Evolutionary conservation across 2,113 vertebrate species (phyloP), one percentile per base, ranked within the genome.

Genomic region (Hydrochoerus hydrochaeris): DNA sequence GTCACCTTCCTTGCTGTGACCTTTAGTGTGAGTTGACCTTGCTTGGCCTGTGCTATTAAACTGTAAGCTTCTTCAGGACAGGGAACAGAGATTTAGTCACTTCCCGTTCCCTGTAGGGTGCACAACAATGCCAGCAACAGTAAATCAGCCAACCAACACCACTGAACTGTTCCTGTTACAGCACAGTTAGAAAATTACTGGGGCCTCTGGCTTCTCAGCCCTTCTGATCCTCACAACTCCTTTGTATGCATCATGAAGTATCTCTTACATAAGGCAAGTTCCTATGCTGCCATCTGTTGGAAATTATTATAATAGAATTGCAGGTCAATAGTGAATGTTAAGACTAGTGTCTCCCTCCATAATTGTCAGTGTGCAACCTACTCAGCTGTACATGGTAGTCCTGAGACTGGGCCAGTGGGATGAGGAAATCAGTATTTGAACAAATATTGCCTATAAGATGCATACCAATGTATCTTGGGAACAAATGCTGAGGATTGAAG

Each of bases 251-350:
- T 81, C 54, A 73, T n/a, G 28, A 91, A 26, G 22, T 71, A 46
- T 17, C 62, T 41, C 49, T 67, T 90, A 91, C 57, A 87, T 75
- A 83, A 81, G 60, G 92, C 81, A 81, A 75, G 73, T 80, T 87
- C 71, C 14, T n/a, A 32, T 77, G 88, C 92, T 71, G 75, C 94
- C 96, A 93, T 93, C 94, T 96, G 24, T 97, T 97, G 92, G 46
- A 88, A 65, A 63, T 87, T 57, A 75, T 44, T 90, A 32, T 95
- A 91, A 83, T 83, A 93, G 85, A 90, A 95, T n/a, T 62, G 20
- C 26, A 54, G 57, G 24, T 86, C 69, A 80, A 0, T 82, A 65
- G n/a, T 85, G 65, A 26, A 71, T 71, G 44, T 35, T 63, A 5
- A 49, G 52, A 88, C 38, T 57, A 32, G 58, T 63, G 3, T 22